phyloP scores from a whole-genome alignment of 2,113 vertebrate genomes.

The Psophia crepitans region DNA sequence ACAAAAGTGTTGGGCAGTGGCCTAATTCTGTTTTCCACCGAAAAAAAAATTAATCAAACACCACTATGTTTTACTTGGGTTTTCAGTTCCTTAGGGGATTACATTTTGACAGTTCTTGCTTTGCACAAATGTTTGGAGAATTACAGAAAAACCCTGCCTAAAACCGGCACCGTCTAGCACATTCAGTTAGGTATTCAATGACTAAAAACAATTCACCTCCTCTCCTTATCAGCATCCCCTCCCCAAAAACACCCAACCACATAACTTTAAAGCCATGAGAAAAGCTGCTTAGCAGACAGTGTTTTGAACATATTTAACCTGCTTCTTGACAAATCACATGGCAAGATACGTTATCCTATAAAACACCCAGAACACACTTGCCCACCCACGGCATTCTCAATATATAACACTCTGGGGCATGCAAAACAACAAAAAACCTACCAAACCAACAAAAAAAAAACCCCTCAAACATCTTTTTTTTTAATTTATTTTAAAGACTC shows the following conservation, averaged over 20 bases:
- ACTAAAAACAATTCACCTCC: not conserved
- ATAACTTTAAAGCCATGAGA: not conserved
- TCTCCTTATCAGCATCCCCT: not conserved
- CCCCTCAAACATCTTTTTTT: no score
- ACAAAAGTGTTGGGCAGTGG: not conserved
- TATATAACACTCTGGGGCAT: no score
- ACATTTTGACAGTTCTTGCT: not conserved
- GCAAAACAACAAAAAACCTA: no score
- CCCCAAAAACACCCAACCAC: not conserved
- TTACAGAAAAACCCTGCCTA: not conserved
- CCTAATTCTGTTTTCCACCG: not conserved
- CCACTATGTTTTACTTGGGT: rapidly evolving
- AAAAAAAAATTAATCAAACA: not conserved
- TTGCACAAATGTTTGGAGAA: not conserved
- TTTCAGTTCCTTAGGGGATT: not conserved
- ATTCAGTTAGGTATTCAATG: not conserved
- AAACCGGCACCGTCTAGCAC: not conserved
- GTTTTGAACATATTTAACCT: not conserved
- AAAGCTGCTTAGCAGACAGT: not conserved
- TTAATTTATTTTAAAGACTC: not conserved
- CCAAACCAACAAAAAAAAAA: not conserved
- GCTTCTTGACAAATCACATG: not conserved
- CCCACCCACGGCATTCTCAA: not conserved
- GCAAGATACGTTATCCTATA: not conserved
- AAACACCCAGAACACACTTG: no score